phyloP scores from a whole-genome alignment of 2,888 invertebrate species.

The Drosophila kambysellisi region DNA sequence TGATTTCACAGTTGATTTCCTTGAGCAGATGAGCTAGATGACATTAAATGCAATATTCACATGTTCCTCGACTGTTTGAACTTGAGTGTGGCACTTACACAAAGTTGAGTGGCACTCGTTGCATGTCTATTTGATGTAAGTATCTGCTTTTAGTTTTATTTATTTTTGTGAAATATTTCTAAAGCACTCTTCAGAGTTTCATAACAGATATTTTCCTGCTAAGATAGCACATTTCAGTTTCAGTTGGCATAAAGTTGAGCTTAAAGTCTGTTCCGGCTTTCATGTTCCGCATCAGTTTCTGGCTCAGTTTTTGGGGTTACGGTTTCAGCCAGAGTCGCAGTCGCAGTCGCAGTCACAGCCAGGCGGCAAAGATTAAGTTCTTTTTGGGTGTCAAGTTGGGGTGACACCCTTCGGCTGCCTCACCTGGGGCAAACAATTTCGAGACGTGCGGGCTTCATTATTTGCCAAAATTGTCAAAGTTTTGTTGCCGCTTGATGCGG shows the following conservation, averaged over 20 bases:
- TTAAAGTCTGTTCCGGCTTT: constrained; percentile 19
- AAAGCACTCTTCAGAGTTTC: constrained; percentile 14
- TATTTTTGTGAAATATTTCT: constrained; percentile 1
- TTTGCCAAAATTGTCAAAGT: constrained; percentile 79
- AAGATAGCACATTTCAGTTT: neutral
- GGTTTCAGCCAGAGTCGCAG: constrained; percentile 19
- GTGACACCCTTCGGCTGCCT: constrained; percentile 44
- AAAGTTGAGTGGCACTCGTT: neutral
- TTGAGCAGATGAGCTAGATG: neutral
- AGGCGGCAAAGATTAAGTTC: constrained; percentile 28
- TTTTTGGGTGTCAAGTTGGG: constrained; percentile 21
- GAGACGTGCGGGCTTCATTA: constrained; percentile 77
- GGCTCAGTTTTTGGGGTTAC: constrained; percentile 8
- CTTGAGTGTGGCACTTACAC: neutral
- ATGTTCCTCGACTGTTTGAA: neutral
- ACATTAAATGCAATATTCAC: neutral
- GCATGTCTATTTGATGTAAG: neutral
- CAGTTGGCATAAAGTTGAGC: constrained; percentile 21
- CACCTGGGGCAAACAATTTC: constrained; percentile 63
- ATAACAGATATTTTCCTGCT: constrained; percentile 8
- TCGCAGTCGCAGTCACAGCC: constrained; percentile 19
- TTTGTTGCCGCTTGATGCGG: constrained; percentile 57
- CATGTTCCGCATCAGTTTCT: constrained; percentile 11
- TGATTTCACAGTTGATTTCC: neutral
- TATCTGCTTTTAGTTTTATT: constrained; percentile 1